Evolutionary conservation across 2,113 vertebrate species (phyloP).

Genomic region (Heptranchias perlo): DNA sequence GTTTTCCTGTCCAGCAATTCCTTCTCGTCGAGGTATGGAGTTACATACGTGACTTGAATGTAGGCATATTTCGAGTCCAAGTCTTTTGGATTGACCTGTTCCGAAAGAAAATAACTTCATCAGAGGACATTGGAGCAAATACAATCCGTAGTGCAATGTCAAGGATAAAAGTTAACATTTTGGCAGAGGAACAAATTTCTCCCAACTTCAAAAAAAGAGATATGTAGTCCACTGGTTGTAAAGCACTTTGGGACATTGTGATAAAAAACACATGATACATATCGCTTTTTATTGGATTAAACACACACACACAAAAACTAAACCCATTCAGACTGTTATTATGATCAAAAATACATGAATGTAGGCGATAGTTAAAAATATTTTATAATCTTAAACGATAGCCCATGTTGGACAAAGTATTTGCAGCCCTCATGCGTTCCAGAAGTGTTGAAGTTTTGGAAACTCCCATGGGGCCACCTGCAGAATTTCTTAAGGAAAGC

Average conservation of each 20-base stretch:
- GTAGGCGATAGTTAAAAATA: neutral
- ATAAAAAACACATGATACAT: neutral
- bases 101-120: constrained; percentile 18
- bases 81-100: constrained; percentile 94
- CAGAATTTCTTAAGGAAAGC: neutral
- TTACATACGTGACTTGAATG: constrained; percentile 94
- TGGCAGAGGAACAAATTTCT: neutral
- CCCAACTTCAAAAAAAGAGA: neutral
- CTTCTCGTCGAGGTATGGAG: constrained; percentile 90
- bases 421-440: neutral
- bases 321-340: neutral
- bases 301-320: neutral
- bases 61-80: constrained; percentile 95
- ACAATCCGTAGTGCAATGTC: neutral
- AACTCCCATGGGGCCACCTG: neutral
- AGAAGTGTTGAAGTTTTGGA: constrained; percentile 1
- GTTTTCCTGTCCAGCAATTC: constrained; percentile 87
- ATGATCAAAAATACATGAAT: neutral
- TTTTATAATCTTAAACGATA: neutral
- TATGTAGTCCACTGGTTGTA: neutral
- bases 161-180: neutral
- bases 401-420: neutral
- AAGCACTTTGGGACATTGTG: neutral
- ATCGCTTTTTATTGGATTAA: neutral
- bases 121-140: neutral